Base-by-base conservation (phyloP, 2,888 invertebrate species). In the Ennomos quercinarius region DNA sequence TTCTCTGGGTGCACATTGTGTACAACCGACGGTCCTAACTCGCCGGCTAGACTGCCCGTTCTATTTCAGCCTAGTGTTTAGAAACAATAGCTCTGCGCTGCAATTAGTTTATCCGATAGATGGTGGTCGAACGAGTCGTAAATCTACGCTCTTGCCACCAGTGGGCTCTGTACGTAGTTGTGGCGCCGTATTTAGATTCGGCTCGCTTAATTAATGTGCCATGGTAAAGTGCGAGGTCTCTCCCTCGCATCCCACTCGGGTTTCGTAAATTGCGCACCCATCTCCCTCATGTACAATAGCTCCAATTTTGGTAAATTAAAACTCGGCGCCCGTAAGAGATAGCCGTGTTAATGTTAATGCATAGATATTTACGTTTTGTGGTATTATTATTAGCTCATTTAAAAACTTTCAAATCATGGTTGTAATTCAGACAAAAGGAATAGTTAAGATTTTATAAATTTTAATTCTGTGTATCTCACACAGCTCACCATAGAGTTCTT, bases 51-150 rank as follows among this genome's bases (percentile, higher is more conserved):
- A 58, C 64, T 66, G 75, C 75, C 70, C 77, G 78, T 83, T 82
- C 83, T 78, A 87, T 85, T 86, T 83, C 84, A 81, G 84, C 78
- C 85, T 77, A 82, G 84, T 84, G 84, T 88, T 90, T 89, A 85
- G 91, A 89, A 91, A 91, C 90, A 91, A 91, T 91, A 88, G 90
- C 88, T 85, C 80, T 80, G 82, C 81, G 73, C 83, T 86, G 89
- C 90, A 91, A 91, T 91, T 91, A 90, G 90, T 91, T 90, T 85
- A 88, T 89, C 89, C 84, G 86, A 91, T 89, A 89, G 89, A 90
- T 86, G 89, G 89, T 85, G 89, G 89, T 87, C 86, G 88, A 86
- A 87, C 85, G 83, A 86, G 87, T 89, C 90, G 89, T 91, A 91
- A 91, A 91, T 89, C 91, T 90, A 86, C 80, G 80, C 86, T 84